Percentiles rank a stretch among this genome's conserved stretches.
phyloP scores from a whole-genome alignment of 2,113 vertebrate species.

The Lethenteron reissneri region DNA sequence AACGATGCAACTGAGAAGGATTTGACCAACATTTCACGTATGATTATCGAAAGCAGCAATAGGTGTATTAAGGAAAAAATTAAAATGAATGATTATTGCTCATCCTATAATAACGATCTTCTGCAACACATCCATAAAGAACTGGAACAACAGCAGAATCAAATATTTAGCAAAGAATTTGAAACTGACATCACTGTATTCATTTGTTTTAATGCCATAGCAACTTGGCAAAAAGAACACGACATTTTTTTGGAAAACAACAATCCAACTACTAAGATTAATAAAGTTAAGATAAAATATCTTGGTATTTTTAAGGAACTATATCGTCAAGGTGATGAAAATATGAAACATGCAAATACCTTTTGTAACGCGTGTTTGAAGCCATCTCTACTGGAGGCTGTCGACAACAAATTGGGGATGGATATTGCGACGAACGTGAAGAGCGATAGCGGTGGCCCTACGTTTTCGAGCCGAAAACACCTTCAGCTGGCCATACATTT shows the following conservation, averaged over 20 bases:
- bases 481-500: conserved; percentile 8
- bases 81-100: conserved; percentile 3
- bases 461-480: conserved; percentile 6
- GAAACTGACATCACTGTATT: not conserved
- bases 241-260: conserved; percentile 4
- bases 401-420: conserved; percentile 5
- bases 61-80: not conserved
- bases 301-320: conserved; percentile 6
- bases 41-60: not conserved
- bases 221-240: not conserved
- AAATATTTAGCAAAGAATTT: conserved; percentile 6
- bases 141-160: not conserved
- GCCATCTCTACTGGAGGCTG: not conserved
- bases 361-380: conserved; percentile 6
- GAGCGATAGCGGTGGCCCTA: not conserved
- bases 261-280: not conserved
- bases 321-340: conserved; percentile 6
- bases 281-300: not conserved
- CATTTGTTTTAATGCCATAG: not conserved
- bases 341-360: not conserved
- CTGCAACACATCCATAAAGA: not conserved
- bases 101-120: conserved; percentile 5
- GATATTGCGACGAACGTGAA: conserved; percentile 5
- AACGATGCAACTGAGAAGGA: not conserved
- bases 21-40: not conserved